A percentile compares a stretch with the other conserved stretches of the same genome.
Evolutionary conservation across 1,140 invertebrate species (phyloP).

Genomic region (Drosophila sp.): DNA sequence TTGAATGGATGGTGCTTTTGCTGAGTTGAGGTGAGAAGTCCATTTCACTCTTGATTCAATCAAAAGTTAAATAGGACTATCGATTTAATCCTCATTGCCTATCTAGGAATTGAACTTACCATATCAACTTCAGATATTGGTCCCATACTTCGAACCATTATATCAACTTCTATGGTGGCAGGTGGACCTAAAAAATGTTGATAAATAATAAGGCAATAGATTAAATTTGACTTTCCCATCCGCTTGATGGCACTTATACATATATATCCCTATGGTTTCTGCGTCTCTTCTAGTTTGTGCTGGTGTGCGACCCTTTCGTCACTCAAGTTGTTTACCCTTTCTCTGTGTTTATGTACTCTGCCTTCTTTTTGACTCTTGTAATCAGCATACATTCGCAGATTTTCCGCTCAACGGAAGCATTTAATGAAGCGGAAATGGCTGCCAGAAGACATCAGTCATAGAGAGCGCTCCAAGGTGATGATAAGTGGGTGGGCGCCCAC

Average conservation of each 20-base stretch:
- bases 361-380: slow-evolving; percentile 36
- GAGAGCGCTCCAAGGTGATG: slow-evolving; percentile 34
- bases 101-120: slow-evolving; percentile 84
- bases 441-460: slow-evolving; percentile 44
- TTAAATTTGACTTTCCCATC: not conserved
- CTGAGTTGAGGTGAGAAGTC: not conserved
- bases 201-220: slow-evolving; percentile 1
- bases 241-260: not conserved
- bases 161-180: slow-evolving; percentile 92
- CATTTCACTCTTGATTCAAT: not conserved
- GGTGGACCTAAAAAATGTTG: slow-evolving; percentile 86
- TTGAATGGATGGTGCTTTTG: not conserved
- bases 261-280: slow-evolving; percentile 1
- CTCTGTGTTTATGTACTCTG: slow-evolving; percentile 35
- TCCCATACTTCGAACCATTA: slow-evolving; percentile 94
- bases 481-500: not conserved
- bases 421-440: slow-evolving; percentile 77
- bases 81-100: not conserved
- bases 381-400: slow-evolving; percentile 65
- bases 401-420: slow-evolving; percentile 70
- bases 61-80: not conserved
- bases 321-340: not conserved
- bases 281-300: not conserved
- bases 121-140: slow-evolving; percentile 94
- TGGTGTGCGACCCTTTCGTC: not conserved